A percentile compares a stretch with the other conserved stretches of the same genome.
These are phyloP conservation scores for Apogon talboti DNA, from an alignment of 2,797 vertebrate species.

Conservation along the genomic window DNA sequence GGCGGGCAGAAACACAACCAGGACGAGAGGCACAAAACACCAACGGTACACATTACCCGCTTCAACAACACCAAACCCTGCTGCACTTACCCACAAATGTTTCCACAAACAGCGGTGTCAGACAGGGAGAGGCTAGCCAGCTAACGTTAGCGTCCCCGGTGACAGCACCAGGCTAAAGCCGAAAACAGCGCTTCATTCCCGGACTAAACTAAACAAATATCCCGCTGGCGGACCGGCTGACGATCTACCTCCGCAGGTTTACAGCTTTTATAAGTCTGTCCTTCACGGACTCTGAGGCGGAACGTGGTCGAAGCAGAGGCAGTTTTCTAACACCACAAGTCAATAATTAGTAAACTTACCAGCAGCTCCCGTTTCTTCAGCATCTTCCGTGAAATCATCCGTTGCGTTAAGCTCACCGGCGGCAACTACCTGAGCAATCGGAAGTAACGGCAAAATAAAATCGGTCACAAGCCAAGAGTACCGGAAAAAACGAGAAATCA, in stretches of 20 bases:
- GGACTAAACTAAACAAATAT: background rate
- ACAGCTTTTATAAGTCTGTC: accelerated
- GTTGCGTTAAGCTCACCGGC: background rate
- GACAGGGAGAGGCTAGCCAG: background rate
- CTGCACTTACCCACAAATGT: no score
- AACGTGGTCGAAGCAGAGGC: accelerated
- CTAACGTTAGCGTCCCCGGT: background rate
- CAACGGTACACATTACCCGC: no score
- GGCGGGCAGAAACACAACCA: no score
- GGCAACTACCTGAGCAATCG: background rate
- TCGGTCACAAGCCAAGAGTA: background rate
- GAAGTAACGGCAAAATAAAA: background rate
- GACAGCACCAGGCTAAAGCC: background rate
- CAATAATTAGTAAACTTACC: conserved; percentile 72
- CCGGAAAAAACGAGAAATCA: no score
- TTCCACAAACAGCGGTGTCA: no score
- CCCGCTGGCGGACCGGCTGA: background rate
- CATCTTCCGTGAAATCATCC: conserved; percentile 82
- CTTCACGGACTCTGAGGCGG: accelerated
- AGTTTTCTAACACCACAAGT: background rate
- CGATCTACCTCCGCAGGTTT: background rate
- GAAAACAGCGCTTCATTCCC: background rate
- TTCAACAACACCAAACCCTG: no score
- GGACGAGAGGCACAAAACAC: no score
- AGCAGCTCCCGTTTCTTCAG: conserved; percentile 80